These are phyloP conservation scores for Synanthedon myopaeformis DNA, from an alignment of 2,888 invertebrate genomes.

Conservation along the genomic window DNA sequence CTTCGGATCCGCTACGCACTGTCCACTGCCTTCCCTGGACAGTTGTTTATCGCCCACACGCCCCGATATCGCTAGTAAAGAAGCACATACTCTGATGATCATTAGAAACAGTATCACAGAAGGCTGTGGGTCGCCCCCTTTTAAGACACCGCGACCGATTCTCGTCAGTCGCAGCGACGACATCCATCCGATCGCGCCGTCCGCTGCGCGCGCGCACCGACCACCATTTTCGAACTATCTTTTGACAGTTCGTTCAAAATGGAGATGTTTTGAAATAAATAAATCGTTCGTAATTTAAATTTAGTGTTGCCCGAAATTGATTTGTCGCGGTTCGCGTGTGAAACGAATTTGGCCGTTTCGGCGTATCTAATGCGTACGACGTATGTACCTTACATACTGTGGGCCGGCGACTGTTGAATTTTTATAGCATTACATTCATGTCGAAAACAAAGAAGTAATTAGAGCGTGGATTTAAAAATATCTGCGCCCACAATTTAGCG, in stretches of 20 bases:
- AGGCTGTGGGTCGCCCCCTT: conserved; percentile 17
- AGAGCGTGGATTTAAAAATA: conserved; percentile 36
- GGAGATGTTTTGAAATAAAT: conserved; percentile 3
- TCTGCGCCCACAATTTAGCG: conserved; percentile 18
- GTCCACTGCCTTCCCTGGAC: conserved; percentile 23
- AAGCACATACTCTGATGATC: conserved; percentile 43
- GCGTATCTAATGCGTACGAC: conserved; percentile 28
- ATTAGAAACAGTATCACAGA: conserved; percentile 47
- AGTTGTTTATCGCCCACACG: conserved; percentile 46
- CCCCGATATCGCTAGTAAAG: conserved; percentile 28
- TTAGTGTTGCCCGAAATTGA: conserved; percentile 24
- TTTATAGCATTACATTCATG: conserved; percentile 24
- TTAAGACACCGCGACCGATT: conserved; percentile 15
- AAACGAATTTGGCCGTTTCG: conserved; percentile 38
- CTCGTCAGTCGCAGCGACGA: conserved; percentile 54
- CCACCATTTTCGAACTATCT: conserved; percentile 18
- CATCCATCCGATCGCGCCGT: conserved; percentile 50
- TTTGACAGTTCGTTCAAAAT: conserved; percentile 10
- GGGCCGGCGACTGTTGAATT: conserved; percentile 25
- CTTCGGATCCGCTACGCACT: conserved; percentile 35
- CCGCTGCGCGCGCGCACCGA: conserved; percentile 28
- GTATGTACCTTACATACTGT: conserved; percentile 13
- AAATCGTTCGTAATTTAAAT: background rate
- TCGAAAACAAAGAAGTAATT: conserved; percentile 33
- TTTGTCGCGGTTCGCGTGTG: conserved; percentile 38